Evolutionary conservation across 2,113 vertebrate species (phyloP), one percentile per base, ranked within the genome.

Genomic region (Dipodomys stephensi): DNA sequence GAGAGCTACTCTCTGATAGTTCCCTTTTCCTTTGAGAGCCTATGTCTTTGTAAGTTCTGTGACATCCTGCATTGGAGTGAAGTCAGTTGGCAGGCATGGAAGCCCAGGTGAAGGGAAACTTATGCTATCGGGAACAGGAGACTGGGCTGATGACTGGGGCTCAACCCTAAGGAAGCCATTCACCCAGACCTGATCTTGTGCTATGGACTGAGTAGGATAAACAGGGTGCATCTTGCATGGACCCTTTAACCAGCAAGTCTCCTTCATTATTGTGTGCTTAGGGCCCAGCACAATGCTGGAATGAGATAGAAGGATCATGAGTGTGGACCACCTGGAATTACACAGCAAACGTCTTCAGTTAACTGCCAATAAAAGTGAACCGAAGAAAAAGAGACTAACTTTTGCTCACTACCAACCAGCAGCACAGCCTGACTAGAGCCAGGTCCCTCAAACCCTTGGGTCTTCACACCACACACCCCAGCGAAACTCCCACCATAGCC

Each of bases 21-120:
- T 93, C 78, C 77, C 67, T 77, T 57, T 69, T 88, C 74, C 80
- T 94, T 35, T 11, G 49, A 57, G 13, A 87, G 19, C 27, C 79
- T 13, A 8, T 30, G 28, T 32, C 32, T 95, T 77, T 12, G n/a
- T 27, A 87, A 68, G n/a, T 44, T 76, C 7, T 44, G 27, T 77
- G 18, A 27, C 12, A 2, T n/a, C 53, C 69, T 87, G 22, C 22
- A 20, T 0, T 81, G 35, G 23, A 32, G 4, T 62, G 27, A 39
- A n/a, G n/a, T 77, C 44, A n/a, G 62, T 44, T 57, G 44, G 39
- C 30, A 64, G 44, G 27, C 86, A 72, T 64, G 35, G n/a, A 53
- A 89, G 53, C 8, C 23, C 15, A 76, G 65, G 32, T n/a, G 57
- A 68, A 89, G 60, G 27, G 25, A 87, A 83, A 62, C 15, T 5